Evolutionary conservation across 2,888 invertebrate species (phyloP).

Genomic region (Sphaerophoria rueppellii): DNA sequence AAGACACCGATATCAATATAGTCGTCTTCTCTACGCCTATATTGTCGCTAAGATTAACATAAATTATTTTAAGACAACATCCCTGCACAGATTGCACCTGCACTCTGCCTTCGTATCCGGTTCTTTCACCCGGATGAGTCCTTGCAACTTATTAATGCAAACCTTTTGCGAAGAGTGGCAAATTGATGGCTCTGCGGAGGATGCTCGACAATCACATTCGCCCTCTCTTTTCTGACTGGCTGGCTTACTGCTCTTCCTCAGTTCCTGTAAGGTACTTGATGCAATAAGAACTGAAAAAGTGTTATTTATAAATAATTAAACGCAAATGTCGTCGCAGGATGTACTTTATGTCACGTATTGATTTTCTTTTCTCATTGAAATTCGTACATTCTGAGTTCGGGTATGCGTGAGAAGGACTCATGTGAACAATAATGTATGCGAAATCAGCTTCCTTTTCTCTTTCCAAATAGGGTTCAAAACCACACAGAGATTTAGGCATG

Average conservation of each 20-base stretch:
- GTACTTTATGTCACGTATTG: conserved; percentile 51
- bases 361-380: conserved; percentile 53
- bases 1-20: background rate
- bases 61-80: conserved; percentile 69
- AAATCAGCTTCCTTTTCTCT: conserved; percentile 67
- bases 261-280: background rate
- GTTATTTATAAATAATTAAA: conserved; percentile 71
- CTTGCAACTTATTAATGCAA: conserved; percentile 69
- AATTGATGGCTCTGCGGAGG: conserved; percentile 27
- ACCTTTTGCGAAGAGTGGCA: conserved; percentile 14
- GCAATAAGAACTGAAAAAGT: conserved; percentile 47
- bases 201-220: conserved; percentile 6
- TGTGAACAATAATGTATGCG: conserved; percentile 47
- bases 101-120: conserved; percentile 60
- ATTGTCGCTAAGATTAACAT: conserved; percentile 72
- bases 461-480: conserved; percentile 58
- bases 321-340: conserved; percentile 57
- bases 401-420: conserved; percentile 33
- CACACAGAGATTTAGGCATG: conserved; percentile 28
- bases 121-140: conserved; percentile 61
- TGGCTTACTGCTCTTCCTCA: too few relatives aligned
- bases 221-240: too few relatives aligned
- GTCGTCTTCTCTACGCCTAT: conserved; percentile 44
- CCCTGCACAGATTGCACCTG: conserved; percentile 43
- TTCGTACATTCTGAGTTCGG: background rate